These are phyloP conservation scores for Anthopleura xanthogrammica DNA, from an alignment of 92 coral and sea anemone species.

Conservation along the genomic window DNA sequence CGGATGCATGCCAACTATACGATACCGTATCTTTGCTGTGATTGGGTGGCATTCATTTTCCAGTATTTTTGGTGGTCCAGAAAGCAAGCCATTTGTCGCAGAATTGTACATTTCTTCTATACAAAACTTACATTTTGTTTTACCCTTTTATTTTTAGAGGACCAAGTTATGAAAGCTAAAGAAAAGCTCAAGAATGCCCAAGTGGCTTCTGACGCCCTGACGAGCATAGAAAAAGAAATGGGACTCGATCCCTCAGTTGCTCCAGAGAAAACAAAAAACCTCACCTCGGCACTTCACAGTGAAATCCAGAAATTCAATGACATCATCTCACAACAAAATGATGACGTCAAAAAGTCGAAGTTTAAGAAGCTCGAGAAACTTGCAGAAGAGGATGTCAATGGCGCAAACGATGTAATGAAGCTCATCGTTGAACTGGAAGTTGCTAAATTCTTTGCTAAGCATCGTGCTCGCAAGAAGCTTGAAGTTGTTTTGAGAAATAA, in stretches of 20 bases:
- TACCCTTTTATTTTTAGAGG: conserved; percentile 25
- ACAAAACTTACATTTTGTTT: not conserved
- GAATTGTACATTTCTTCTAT: too few species aligned
- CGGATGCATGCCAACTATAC: too few species aligned
- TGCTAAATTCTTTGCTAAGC: conserved; percentile 76
- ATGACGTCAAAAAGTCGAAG: conserved; percentile 36
- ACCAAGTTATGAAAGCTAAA: conserved; percentile 57
- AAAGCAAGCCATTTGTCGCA: too few species aligned
- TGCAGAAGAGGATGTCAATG: conserved; percentile 65
- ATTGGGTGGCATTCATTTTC: too few species aligned
- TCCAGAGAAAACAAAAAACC: conserved; percentile 67
- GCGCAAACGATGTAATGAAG: conserved; percentile 69
- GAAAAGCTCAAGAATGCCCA: conserved; percentile 63
- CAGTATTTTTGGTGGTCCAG: too few species aligned
- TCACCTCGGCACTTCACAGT: conserved; percentile 47
- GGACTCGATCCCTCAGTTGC: conserved; percentile 61
- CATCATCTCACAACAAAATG: conserved; percentile 41
- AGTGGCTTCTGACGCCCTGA: conserved; percentile 75
- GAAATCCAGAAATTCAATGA: conserved; percentile 57
- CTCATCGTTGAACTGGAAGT: conserved; percentile 76
- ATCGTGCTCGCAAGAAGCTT: conserved; percentile 63
- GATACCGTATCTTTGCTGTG: too few species aligned
- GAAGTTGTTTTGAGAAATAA: conserved; percentile 55
- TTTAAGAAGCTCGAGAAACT: conserved; percentile 55
- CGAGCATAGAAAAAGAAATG: conserved; percentile 66